Conservation (phyloP, 92 coral and sea anemone species). For the Diadumene lineata region DNA sequence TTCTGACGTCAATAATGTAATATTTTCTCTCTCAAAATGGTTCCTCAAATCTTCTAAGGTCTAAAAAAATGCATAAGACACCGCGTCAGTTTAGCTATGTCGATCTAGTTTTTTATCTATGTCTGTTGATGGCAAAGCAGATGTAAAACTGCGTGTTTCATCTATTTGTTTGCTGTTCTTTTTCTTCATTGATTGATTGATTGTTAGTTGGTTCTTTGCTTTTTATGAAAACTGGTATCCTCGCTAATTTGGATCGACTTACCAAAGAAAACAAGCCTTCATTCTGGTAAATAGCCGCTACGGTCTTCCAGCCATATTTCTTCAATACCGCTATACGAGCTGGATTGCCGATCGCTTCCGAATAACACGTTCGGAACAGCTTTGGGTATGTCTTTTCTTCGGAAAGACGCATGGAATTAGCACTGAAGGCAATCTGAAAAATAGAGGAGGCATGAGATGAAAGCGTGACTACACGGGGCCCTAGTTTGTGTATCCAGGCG, state of each 20-base stretch:
- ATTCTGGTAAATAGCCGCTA: constrained; percentile 50
- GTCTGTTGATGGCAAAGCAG: too few species aligned
- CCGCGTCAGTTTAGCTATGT: too few species aligned
- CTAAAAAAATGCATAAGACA: constrained; percentile 20
- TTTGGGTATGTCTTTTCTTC: constrained; percentile 35
- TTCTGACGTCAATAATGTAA: constrained; percentile 37
- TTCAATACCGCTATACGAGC: constrained; percentile 51
- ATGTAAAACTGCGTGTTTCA: too few species aligned
- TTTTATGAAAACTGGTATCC: too few species aligned
- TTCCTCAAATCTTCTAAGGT: constrained; percentile 31
- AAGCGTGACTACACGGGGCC: too few species aligned
- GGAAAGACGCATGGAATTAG: constrained; percentile 50
- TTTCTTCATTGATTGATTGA: neutral
- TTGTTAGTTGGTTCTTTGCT: neutral
- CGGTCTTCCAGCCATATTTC: constrained; percentile 43
- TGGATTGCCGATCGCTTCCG: constrained; percentile 39
- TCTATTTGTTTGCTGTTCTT: neutral
- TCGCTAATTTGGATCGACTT: neutral
- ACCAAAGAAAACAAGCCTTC: constrained; percentile 54
- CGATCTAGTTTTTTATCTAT: too few species aligned
- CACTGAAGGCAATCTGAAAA: constrained; percentile 49
- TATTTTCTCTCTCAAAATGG: constrained; percentile 35
- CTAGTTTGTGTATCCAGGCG: too few species aligned
- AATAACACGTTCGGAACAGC: constrained; percentile 46
- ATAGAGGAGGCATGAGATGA: neutral